Evolutionary conservation across 2,797 vertebrate genomes (phyloP).

Genomic region (Mionectes olivaceus): DNA sequence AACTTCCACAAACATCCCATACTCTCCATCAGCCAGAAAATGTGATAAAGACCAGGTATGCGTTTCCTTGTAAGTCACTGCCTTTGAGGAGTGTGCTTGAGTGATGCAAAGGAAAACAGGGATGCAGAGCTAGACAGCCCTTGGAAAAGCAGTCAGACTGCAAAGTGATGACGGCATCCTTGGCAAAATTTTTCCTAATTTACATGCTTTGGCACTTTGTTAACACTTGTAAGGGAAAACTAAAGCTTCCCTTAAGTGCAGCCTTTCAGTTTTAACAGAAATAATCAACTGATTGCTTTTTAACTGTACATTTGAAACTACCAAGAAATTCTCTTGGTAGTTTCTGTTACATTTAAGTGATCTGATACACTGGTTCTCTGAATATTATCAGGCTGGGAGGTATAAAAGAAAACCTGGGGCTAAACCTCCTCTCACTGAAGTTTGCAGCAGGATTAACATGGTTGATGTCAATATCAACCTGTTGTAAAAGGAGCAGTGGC

Average conservation of each 20-base stretch:
- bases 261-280: neutral
- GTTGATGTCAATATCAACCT: neutral
- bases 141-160: neutral
- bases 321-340: neutral
- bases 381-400: neutral
- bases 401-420: neutral
- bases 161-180: neutral
- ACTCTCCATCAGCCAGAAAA: neutral
- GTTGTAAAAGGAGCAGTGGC: neutral
- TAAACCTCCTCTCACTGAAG: neutral
- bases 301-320: neutral
- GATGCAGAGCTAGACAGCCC: neutral
- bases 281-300: neutral
- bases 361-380: neutral
- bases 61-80: neutral
- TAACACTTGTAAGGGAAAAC: neutral
- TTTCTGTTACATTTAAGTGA: neutral
- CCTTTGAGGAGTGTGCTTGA: fast-evolving
- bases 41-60: neutral
- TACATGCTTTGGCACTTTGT: neutral
- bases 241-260: neutral
- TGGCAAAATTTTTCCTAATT: neutral
- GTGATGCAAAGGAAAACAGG: neutral
- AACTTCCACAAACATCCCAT: neutral
- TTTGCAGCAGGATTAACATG: neutral